Conservation (phyloP, 30 jellyfish, hydroid and myxozoan species). For the Sanderia malayensis region DNA sequence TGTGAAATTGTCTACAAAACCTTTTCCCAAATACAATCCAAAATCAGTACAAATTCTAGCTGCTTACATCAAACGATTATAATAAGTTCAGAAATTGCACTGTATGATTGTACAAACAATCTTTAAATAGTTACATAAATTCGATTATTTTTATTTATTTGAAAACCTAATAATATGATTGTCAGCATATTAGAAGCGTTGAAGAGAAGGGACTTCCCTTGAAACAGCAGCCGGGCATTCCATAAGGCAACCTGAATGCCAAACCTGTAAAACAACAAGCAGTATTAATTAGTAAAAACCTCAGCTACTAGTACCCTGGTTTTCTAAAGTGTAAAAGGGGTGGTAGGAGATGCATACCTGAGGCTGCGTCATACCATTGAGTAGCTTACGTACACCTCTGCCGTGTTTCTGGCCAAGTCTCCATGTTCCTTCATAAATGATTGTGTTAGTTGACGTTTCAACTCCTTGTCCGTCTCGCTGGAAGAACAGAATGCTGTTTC, state of each 20-base stretch:
- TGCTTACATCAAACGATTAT: too few species aligned
- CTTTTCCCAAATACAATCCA: too few species aligned
- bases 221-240: slow-evolving; percentile 68
- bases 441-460: slow-evolving; percentile 54
- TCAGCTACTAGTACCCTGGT: neutral
- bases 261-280: slow-evolving; percentile 31
- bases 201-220: slow-evolving; percentile 77
- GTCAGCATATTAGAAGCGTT: too few species aligned
- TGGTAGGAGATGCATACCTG: slow-evolving; percentile 40
- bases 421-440: slow-evolving; percentile 80
- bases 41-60: too few species aligned
- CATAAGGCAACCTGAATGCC: slow-evolving; percentile 77
- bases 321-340: neutral
- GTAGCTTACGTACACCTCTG: slow-evolving; percentile 52
- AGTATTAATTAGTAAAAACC: neutral
- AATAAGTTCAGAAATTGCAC: too few species aligned
- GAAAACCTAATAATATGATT: too few species aligned
- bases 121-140: too few species aligned
- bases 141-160: too few species aligned
- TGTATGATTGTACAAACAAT: too few species aligned
- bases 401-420: slow-evolving; percentile 86
- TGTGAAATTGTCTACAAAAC: too few species aligned
- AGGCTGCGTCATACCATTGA: slow-evolving; percentile 76
- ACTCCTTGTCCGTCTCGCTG: slow-evolving; percentile 89
- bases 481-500: too few species aligned